Evolutionary conservation across 1,140 invertebrate species (phyloP).

Genomic region (Brachionus manjavacas): DNA sequence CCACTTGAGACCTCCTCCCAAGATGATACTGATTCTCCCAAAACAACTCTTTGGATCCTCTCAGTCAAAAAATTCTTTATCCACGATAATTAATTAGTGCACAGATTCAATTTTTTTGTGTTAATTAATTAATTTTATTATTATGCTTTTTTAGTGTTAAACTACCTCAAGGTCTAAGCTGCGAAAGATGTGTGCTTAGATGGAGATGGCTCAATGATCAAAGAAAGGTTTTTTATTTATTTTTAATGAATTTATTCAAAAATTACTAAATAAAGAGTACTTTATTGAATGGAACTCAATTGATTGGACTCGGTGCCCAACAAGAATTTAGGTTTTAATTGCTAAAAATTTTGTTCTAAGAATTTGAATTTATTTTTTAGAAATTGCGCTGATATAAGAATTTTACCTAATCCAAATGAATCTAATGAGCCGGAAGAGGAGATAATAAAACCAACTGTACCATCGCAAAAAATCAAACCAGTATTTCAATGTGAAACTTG

Average conservation of each 20-base stretch:
- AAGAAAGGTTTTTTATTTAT: background rate
- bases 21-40: no score
- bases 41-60: no score
- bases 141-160: background rate
- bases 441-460: background rate
- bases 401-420: background rate
- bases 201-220: background rate
- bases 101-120: no score
- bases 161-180: background rate
- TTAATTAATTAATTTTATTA: no score
- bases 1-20: no score
- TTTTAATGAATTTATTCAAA: background rate
- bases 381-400: background rate
- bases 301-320: background rate
- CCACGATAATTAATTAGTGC: no score
- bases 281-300: background rate
- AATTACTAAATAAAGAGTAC: background rate
- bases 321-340: background rate
- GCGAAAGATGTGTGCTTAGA: background rate
- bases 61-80: no score
- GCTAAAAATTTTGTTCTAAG: no score
- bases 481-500: background rate
- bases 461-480: background rate
- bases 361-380: background rate
- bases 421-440: background rate